Evolutionary conservation across 1,140 invertebrate species (phyloP).

Genomic region (Psilanteris sp.): DNA sequence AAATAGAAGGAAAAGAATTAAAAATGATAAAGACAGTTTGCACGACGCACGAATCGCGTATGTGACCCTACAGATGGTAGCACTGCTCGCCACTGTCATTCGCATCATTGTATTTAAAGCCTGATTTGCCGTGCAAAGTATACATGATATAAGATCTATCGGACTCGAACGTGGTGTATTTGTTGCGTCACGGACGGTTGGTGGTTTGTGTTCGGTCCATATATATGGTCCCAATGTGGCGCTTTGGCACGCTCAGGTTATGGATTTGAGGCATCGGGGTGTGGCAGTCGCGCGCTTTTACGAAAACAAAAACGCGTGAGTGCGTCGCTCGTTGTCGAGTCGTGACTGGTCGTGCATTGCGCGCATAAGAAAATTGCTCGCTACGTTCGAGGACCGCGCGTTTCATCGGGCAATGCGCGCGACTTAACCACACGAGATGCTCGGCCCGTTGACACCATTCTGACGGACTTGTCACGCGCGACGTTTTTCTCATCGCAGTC

Average conservation of each 20-base stretch:
- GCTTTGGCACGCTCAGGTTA: slow-evolving; percentile 73
- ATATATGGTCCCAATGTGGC: slow-evolving; percentile 65
- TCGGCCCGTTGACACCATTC: slow-evolving; percentile 16
- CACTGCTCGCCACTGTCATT: neutral
- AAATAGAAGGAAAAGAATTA: too few species aligned
- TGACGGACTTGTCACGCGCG: slow-evolving; percentile 24
- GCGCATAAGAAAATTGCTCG: neutral
- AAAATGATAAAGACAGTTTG: too few species aligned
- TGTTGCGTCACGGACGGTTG: slow-evolving; percentile 36
- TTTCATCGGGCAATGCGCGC: neutral
- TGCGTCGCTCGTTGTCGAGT: neutral
- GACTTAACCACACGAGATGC: neutral
- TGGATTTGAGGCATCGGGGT: slow-evolving; percentile 75
- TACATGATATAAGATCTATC: neutral
- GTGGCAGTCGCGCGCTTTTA: slow-evolving; percentile 70
- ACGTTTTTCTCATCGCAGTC: slow-evolving; percentile 35
- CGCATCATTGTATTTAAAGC: slow-evolving; percentile 1
- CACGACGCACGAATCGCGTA: too few species aligned
- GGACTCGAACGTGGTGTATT: slow-evolving; percentile 1
- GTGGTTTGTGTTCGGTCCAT: slow-evolving; percentile 30
- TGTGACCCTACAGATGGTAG: too few species aligned
- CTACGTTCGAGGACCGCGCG: slow-evolving; percentile 4
- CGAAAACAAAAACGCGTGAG: slow-evolving; percentile 4
- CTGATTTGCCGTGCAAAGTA: slow-evolving; percentile 1
- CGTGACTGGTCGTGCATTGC: neutral